Evolutionary conservation across 1,140 invertebrate genomes (phyloP).

Genomic region (Drosophila micromelanica): DNA sequence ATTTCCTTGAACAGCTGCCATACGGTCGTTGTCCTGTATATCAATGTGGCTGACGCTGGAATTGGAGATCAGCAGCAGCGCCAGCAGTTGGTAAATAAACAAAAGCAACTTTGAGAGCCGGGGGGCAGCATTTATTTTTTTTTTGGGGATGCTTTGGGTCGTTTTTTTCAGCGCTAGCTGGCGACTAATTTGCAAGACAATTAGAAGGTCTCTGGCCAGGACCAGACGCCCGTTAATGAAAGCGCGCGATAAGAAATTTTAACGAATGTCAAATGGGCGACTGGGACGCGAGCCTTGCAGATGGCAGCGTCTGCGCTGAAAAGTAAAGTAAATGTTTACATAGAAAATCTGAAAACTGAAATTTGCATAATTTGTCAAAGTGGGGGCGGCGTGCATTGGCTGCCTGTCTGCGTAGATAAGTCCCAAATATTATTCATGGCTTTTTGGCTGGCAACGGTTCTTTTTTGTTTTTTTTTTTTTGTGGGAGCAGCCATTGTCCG

Average conservation of each 20-base stretch:
- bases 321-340: constrained; percentile 84
- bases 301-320: constrained; percentile 63
- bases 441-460: constrained; percentile 33
- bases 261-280: constrained; percentile 68
- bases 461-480: neutral
- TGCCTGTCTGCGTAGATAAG: constrained; percentile 60
- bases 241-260: constrained; percentile 75
- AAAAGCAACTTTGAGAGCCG: constrained; percentile 34
- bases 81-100: constrained; percentile 58
- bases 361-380: constrained; percentile 82
- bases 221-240: constrained; percentile 73
- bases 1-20: constrained; percentile 77
- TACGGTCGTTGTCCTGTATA: constrained; percentile 47
- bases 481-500: constrained; percentile 2
- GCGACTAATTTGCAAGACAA: constrained; percentile 81
- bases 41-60: constrained; percentile 23
- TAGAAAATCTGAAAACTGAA: constrained; percentile 79
- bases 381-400: constrained; percentile 1
- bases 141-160: constrained; percentile 32
- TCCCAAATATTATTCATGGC: constrained; percentile 68
- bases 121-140: constrained; percentile 2
- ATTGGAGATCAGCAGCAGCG: constrained; percentile 11
- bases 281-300: constrained; percentile 15
- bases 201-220: constrained; percentile 71
- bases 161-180: constrained; percentile 43